Evolutionary conservation across 2,888 invertebrate genomes (phyloP).

Genomic region (Mesodorylaimus sp.): DNA sequence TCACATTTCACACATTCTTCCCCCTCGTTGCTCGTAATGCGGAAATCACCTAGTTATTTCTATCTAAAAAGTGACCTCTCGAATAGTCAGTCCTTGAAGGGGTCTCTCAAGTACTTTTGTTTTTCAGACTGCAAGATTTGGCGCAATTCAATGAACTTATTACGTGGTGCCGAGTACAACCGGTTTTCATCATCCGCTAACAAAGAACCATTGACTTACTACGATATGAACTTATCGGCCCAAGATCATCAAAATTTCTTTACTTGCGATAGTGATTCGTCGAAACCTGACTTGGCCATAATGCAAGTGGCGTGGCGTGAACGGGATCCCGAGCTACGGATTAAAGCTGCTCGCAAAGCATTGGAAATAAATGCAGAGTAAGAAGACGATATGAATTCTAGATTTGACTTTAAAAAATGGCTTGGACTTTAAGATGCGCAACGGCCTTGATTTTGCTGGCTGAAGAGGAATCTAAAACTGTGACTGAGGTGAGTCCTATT

Average conservation of each 20-base stretch:
- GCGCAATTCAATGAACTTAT: constrained; percentile 84
- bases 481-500: constrained; percentile 45
- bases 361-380: constrained; percentile 61
- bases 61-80: too few relatives aligned
- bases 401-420: constrained; percentile 9
- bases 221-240: constrained; percentile 95
- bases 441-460: constrained; percentile 82
- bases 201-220: constrained; percentile 86
- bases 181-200: constrained; percentile 75
- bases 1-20: too few relatives aligned
- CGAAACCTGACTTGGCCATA: constrained; percentile 58
- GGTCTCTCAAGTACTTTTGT: too few relatives aligned
- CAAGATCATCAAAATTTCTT: constrained; percentile 96
- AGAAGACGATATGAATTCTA: constrained; percentile 13
- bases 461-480: constrained; percentile 86
- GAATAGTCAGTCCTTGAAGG: too few relatives aligned
- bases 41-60: too few relatives aligned
- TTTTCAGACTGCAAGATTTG: constrained; percentile 69
- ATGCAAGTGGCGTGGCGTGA: constrained; percentile 95
- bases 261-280: constrained; percentile 68
- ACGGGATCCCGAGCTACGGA: constrained; percentile 67
- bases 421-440: constrained; percentile 46
- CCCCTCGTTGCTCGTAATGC: too few relatives aligned
- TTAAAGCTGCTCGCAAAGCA: constrained; percentile 74
- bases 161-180: constrained; percentile 87